Conservation (phyloP, 2,113 vertebrate genomes). For the Dascyllus trimaculatus region DNA sequence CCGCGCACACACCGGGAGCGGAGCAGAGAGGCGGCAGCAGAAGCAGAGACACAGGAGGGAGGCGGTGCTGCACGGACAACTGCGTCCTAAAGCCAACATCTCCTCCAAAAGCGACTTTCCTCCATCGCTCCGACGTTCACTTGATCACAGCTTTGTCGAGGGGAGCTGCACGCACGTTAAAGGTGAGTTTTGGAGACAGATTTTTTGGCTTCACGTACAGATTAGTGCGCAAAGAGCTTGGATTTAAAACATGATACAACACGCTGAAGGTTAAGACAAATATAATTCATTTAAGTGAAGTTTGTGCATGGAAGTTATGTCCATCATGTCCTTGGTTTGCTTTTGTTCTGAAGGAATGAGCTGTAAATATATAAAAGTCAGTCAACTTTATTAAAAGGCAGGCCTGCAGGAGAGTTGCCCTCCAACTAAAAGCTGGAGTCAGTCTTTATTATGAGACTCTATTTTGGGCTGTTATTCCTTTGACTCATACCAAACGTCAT, state of each 20-base stretch:
- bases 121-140: constrained; percentile 18
- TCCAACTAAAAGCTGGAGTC: not conserved
- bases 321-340: not conserved
- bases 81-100: constrained; percentile 65
- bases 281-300: not conserved
- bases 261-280: not conserved
- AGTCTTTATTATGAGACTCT: constrained; percentile 5
- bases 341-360: not conserved
- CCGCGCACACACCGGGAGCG: constrained; percentile 52
- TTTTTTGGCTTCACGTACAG: not conserved
- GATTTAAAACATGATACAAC: not conserved
- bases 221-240: not conserved
- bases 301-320: not conserved
- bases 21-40: constrained; percentile 66
- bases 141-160: constrained; percentile 51
- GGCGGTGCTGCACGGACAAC: constrained; percentile 64
- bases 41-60: constrained; percentile 49
- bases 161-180: constrained; percentile 48
- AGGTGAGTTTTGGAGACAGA: constrained; percentile 68
- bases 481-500: constrained; percentile 4
- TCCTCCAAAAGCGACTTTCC: constrained; percentile 29
- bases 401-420: not conserved
- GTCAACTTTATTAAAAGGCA: not conserved
- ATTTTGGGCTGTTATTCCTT: not conserved
- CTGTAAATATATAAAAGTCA: not conserved